A percentile compares a stretch with the other conserved stretches of the same genome.
These are phyloP conservation scores for Hydractinia echinata DNA, from an alignment of 30 jellyfish, hydroid and myxozoan genomes.

Conservation along the genomic window DNA sequence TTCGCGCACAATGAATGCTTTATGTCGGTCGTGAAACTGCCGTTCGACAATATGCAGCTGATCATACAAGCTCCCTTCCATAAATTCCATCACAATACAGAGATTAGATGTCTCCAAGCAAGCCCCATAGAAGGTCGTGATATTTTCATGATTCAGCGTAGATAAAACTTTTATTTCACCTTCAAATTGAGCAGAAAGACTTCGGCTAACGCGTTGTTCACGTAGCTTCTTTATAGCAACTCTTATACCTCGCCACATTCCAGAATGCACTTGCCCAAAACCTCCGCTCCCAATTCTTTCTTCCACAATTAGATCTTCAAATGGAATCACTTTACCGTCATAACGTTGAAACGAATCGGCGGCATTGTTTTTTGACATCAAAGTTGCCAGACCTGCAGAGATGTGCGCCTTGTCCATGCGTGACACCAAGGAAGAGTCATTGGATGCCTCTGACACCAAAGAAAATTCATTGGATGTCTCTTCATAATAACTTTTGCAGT, in stretches of 20 bases:
- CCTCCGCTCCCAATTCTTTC: not conserved
- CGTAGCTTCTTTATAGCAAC: slow-evolving; percentile 4
- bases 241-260: not conserved
- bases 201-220: not conserved
- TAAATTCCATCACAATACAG: not conserved
- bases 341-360: not conserved
- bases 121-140: not conserved
- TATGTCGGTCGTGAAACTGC: not conserved
- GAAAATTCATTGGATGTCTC: no score
- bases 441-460: no score
- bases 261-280: not conserved
- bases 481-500: no score
- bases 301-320: not conserved
- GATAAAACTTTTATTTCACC: not conserved
- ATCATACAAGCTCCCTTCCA: not conserved
- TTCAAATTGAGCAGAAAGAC: not conserved
- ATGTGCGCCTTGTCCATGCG: no score
- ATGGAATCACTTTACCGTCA: not conserved
- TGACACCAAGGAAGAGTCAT: no score
- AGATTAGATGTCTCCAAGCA: not conserved
- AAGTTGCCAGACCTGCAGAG: no score
- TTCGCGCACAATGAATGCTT: not conserved
- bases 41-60: not conserved
- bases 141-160: not conserved
- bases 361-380: not conserved